Conservation (phyloP, 1,140 invertebrate genomes). For the Chymomyza costata region DNA sequence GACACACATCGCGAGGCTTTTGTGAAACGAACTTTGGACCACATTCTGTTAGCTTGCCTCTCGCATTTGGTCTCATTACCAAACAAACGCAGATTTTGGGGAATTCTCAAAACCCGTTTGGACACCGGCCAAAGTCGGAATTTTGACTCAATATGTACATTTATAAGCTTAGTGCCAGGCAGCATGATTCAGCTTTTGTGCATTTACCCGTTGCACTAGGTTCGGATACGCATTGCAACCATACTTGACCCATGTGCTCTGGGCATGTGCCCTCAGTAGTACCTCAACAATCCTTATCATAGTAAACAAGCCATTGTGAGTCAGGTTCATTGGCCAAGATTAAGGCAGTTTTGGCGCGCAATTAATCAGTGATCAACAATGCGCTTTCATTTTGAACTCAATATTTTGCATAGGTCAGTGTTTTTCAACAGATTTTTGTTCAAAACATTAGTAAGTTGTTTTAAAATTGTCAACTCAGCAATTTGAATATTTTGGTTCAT, state of each 20-base stretch:
- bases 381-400: background rate
- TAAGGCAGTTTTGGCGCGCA: slow-evolving; percentile 57
- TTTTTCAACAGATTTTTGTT: slow-evolving; percentile 31
- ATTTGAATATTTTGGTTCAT: slow-evolving; percentile 12
- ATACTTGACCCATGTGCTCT: too few relatives aligned
- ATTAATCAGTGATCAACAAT: slow-evolving; percentile 19
- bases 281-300: background rate
- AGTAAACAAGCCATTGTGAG: slow-evolving; percentile 14
- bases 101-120: slow-evolving; percentile 60
- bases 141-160: slow-evolving; percentile 31
- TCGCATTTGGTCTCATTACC: slow-evolving; percentile 42
- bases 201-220: slow-evolving; percentile 4
- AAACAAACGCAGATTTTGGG: slow-evolving; percentile 32
- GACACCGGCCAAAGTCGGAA: slow-evolving; percentile 2
- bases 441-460: too few relatives aligned
- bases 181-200: slow-evolving; percentile 33
- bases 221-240: slow-evolving; percentile 9
- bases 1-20: slow-evolving; percentile 24
- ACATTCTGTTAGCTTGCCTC: slow-evolving; percentile 11
- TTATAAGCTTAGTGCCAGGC: slow-evolving; percentile 18
- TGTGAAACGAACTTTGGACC: slow-evolving; percentile 42
- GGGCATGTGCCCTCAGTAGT: too few relatives aligned
- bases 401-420: slow-evolving; percentile 56
- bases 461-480: slow-evolving; percentile 7
- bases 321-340: slow-evolving; percentile 55